Conservation (phyloP, 2,797 vertebrate species). For the Hirundo rustica region DNA sequence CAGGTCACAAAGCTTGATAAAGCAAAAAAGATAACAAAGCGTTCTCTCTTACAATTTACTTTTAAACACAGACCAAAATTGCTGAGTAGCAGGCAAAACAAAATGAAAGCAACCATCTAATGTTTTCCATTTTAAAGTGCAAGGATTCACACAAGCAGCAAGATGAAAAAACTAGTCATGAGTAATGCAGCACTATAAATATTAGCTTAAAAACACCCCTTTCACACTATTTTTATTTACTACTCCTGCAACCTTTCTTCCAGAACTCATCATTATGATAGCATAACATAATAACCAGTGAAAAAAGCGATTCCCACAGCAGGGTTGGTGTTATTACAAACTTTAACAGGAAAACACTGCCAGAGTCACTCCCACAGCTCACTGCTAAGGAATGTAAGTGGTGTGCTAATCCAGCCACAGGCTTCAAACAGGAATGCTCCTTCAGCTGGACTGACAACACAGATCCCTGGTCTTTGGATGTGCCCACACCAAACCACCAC, state of each 20-base stretch:
- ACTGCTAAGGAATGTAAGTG: background rate
- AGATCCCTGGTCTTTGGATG: background rate
- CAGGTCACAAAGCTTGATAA: background rate
- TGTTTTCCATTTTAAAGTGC: background rate
- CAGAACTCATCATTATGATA: background rate
- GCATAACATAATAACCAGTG: background rate
- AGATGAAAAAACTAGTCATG: background rate
- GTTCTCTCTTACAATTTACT: background rate
- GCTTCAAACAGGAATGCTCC: background rate
- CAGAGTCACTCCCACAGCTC: background rate
- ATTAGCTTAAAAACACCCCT: background rate
- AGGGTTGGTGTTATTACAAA: background rate
- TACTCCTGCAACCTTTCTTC: background rate
- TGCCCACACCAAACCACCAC: background rate
- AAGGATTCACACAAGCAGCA: background rate
- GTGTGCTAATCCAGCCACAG: background rate
- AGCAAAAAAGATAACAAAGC: background rate
- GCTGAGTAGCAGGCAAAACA: background rate
- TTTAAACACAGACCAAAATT: background rate
- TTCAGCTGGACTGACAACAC: background rate
- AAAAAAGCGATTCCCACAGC: background rate
- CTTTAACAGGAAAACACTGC: background rate
- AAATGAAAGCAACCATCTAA: background rate
- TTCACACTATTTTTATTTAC: background rate
- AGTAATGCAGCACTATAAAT: background rate